Evolutionary conservation across 2,797 vertebrate genomes (phyloP).

Genomic region (Gymnocypris eckloni): DNA sequence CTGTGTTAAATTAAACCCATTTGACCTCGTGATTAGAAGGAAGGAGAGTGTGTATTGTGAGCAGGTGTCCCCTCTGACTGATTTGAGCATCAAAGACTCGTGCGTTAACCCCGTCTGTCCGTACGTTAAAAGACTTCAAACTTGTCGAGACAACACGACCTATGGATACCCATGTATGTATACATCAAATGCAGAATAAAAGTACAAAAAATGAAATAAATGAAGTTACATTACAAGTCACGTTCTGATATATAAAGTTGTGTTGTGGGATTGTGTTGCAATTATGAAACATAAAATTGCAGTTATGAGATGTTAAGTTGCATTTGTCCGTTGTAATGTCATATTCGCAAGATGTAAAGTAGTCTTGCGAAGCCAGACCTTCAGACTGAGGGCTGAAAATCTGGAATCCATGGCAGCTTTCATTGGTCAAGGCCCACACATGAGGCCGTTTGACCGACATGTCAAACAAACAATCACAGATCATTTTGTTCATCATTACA

Average conservation of each 20-base stretch:
- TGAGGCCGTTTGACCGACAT: too few species aligned
- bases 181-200: background rate
- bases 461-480: too few species aligned
- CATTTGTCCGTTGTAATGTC: background rate
- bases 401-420: too few species aligned
- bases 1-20: constrained; percentile 67
- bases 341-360: too few species aligned
- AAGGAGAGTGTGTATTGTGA: constrained; percentile 15
- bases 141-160: background rate
- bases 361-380: too few species aligned
- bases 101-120: background rate
- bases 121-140: background rate
- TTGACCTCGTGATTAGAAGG: constrained; percentile 71
- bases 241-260: too few species aligned
- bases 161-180: background rate
- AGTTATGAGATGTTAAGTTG: background rate
- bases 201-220: background rate
- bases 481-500: too few species aligned
- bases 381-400: too few species aligned
- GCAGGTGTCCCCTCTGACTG: constrained; percentile 48
- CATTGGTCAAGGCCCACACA: too few species aligned
- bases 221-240: too few species aligned
- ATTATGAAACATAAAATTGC: background rate
- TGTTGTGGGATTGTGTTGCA: background rate
- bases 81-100: background rate